A percentile compares a stretch with the other conserved stretches of the same genome.
Conservation (phyloP, 2,888 invertebrate genomes). For the Lochmaea capreae region DNA sequence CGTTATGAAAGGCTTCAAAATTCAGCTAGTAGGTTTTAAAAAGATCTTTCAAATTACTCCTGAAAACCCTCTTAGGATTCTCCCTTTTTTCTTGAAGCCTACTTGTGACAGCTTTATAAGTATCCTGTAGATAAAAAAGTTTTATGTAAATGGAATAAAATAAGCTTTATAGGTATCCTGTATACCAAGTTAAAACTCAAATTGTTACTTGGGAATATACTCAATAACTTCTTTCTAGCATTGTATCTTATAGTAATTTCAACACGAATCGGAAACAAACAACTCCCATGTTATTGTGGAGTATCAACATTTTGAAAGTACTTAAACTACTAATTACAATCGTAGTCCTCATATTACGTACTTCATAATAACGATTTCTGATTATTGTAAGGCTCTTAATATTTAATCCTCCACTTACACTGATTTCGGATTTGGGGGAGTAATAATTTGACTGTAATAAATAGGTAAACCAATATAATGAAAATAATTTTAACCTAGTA, state of each 20-base stretch:
- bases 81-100: too few relatives aligned
- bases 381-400: slow-evolving; percentile 45
- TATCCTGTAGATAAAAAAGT: too few relatives aligned
- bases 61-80: too few relatives aligned
- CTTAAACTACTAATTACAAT: slow-evolving; percentile 29
- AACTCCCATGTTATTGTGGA: background rate
- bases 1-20: too few relatives aligned
- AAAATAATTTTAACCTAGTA: background rate
- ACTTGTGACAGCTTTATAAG: too few relatives aligned
- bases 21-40: too few relatives aligned
- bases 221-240: too few relatives aligned
- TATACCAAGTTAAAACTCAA: too few relatives aligned
- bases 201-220: too few relatives aligned
- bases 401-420: slow-evolving; percentile 39
- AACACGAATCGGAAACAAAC: background rate
- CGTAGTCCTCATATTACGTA: slow-evolving; percentile 47
- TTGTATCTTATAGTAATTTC: background rate
- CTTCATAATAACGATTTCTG: slow-evolving; percentile 48
- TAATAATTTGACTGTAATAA: background rate
- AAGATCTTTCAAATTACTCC: too few relatives aligned
- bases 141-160: too few relatives aligned
- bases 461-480: background rate
- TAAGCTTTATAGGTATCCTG: too few relatives aligned
- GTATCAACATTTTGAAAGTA: slow-evolving; percentile 20
- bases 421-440: background rate